Percentiles rank a stretch among this genome's conserved stretches.
phyloP scores from a whole-genome alignment of 1,140 invertebrate genomes.

The Metaphire vulgaris region DNA sequence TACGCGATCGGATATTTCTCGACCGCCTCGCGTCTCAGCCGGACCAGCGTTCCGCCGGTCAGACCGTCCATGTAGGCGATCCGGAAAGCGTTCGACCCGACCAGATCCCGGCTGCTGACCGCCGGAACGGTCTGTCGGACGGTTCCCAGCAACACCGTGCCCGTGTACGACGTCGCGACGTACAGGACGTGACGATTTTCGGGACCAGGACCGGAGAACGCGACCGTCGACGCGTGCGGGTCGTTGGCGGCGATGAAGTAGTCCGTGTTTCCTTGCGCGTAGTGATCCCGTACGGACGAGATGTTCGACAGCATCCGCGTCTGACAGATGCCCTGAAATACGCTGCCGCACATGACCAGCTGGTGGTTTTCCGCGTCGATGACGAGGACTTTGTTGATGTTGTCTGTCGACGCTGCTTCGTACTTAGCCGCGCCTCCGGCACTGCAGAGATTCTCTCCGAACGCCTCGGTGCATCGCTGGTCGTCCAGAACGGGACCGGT shows the following conservation, averaged over 20 bases:
- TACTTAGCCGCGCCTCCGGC: constrained; percentile 16
- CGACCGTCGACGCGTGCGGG: constrained; percentile 84
- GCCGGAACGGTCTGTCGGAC: constrained; percentile 19
- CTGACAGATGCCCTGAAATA: constrained; percentile 80
- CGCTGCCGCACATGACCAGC: constrained; percentile 82
- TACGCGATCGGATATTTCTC: constrained; percentile 67
- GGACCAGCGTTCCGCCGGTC: constrained; percentile 32
- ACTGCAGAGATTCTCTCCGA: constrained; percentile 16
- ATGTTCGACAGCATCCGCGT: constrained; percentile 84
- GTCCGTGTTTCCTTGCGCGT: constrained; percentile 58
- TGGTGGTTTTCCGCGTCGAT: constrained; percentile 82
- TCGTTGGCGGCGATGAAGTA: constrained; percentile 86
- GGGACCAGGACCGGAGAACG: constrained; percentile 90
- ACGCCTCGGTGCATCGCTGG: constrained; percentile 30
- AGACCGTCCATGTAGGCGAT: constrained; percentile 12
- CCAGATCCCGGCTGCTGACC: constrained; percentile 32
- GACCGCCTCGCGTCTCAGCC: constrained; percentile 28
- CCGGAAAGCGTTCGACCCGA: constrained; percentile 18
- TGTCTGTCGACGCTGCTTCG: constrained; percentile 70
- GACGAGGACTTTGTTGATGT: constrained; percentile 89
- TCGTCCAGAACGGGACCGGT: constrained; percentile 56
- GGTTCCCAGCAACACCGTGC: constrained; percentile 63
- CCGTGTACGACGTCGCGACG: constrained; percentile 88
- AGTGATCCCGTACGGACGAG: constrained; percentile 65
- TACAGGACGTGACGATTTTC: constrained; percentile 78